Conservation (phyloP, 2,797 vertebrate species). For the Lycodopsis pacificus region DNA sequence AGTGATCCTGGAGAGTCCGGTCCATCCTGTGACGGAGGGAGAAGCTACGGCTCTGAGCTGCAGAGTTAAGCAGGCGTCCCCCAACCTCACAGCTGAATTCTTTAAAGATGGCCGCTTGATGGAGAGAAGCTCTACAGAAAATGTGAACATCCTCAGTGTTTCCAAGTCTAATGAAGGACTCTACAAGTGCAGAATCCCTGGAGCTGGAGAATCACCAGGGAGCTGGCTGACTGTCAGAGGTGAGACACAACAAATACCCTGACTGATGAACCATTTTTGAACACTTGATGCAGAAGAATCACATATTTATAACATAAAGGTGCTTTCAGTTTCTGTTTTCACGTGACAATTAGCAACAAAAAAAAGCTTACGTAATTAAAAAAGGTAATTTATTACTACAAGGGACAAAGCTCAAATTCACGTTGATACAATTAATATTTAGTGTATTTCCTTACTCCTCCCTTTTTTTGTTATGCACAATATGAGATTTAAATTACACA, state of each 20-base stretch:
- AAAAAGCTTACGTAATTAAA: no score
- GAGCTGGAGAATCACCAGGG: conserved; percentile 6
- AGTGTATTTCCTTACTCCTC: no score
- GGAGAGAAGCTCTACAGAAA: fast-evolving
- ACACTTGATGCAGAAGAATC: no score
- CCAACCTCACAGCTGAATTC: neutral
- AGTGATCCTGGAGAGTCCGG: conserved; percentile 37
- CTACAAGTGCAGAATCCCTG: conserved; percentile 26
- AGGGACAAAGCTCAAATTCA: no score
- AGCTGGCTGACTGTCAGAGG: neutral
- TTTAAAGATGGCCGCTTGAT: neutral
- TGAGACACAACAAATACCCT: neutral
- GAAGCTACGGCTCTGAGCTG: neutral
- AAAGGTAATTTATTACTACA: no score
- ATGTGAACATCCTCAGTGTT: fast-evolving
- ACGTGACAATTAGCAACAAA: no score
- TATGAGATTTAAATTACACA: no score
- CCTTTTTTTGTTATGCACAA: no score
- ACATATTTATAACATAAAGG: no score
- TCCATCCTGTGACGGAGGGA: conserved; percentile 2
- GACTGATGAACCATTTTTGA: no score
- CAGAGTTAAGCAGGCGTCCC: neutral
- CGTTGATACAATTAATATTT: no score
- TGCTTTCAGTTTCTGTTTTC: no score
- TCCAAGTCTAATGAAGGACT: conserved; percentile 36